Base-by-base conservation (phyloP, 2,797 vertebrate genomes). In the Argyrosomus regius region DNA sequence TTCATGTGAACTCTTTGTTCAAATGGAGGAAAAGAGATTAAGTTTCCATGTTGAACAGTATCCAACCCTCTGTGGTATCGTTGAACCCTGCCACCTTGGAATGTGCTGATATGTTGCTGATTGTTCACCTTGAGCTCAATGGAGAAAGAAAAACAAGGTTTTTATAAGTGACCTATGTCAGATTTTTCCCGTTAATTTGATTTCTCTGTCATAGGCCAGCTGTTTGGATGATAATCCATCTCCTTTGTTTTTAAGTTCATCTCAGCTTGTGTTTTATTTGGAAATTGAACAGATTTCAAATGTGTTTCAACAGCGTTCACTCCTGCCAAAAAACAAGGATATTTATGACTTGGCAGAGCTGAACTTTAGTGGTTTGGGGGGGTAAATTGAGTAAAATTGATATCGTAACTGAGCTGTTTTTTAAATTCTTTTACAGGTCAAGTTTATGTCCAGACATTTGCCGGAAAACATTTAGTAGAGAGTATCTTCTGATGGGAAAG, bases 1-100 rank as follows among this genome's bases (percentile, higher is more conserved):
- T 43, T 28, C 31, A 24, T 35, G 4, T 75, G 20, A 59, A 28
- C 46, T 64, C 74, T 73, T 75, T 84, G 77, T 83, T 88, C 18
- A 72, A 53, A 77, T 58, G 28, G 66, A 85, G 60, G 71, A 41
- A 73, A 54, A 50, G 18, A 73, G 18, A 71, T 66, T 16, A 66
- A 52, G 11, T 77, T 54, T 18, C 57, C 58, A 59, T 17, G 16
- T 64, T 63, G 12, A 11, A 3, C 43, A 1, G 22, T n/a, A 46
- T 28, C n/a, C 18, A 22, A 20, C 10, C 26, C 18, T 65, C 24
- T 48, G 48, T 64, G 20, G 20, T 28, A 3, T 8, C 18, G 13
- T 35, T 48, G 24, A 60, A n/a, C 61, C 35, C 20, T 43, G 57
- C 24, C 12, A 56, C 5, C 20, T 54, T 24, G 28, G 16, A 20